phyloP scores from a whole-genome alignment of 1,140 invertebrate species.

The Phymorhynchus buccinoides region DNA sequence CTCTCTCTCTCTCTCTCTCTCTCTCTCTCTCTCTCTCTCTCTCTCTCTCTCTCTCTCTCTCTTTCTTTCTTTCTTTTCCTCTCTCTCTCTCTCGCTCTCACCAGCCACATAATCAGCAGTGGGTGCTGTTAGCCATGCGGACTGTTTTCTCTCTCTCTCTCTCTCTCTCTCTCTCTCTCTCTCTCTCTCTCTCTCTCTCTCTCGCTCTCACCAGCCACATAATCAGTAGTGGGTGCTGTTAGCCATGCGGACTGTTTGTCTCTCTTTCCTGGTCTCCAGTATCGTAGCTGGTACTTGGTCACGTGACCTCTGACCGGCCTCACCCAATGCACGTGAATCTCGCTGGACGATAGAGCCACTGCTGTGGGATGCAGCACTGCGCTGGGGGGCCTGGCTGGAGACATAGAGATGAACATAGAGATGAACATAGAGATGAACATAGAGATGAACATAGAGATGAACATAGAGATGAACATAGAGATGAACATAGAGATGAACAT shows the following conservation, averaged over 20 bases:
- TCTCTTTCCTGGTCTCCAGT: conserved; percentile 46
- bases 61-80: not conserved
- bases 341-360: conserved; percentile 42
- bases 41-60: too few species aligned
- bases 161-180: not conserved
- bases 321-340: conserved; percentile 53
- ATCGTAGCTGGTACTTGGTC: conserved; percentile 48
- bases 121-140: too few species aligned
- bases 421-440: not conserved
- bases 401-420: not conserved
- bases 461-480: not conserved
- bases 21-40: not conserved
- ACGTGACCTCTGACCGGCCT: conserved; percentile 44
- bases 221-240: conserved; percentile 32
- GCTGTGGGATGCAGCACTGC: conserved; percentile 43
- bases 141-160: too few species aligned
- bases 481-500: not conserved
- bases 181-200: not conserved
- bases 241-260: conserved; percentile 50
- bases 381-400: conserved; percentile 34
- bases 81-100: not conserved
- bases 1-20: not conserved
- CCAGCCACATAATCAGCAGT: too few species aligned
- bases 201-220: conserved; percentile 34
- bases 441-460: too few species aligned